Evolutionary conservation across 2,797 vertebrate genomes (phyloP).

Genomic region (Coluber constrictor): DNA sequence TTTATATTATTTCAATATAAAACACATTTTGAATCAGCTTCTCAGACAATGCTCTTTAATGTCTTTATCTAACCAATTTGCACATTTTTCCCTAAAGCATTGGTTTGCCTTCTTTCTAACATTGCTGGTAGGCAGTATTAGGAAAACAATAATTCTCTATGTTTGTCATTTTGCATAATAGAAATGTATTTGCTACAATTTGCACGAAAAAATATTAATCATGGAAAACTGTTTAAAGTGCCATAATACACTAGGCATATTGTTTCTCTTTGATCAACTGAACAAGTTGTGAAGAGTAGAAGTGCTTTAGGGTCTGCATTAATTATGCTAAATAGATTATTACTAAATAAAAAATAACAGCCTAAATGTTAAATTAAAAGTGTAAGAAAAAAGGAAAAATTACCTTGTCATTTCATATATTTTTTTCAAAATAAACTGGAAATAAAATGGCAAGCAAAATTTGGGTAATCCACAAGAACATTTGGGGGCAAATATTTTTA

Average conservation of each 20-base stretch:
- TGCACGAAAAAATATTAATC: slow-evolving; percentile 19
- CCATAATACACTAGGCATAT: slow-evolving; percentile 10
- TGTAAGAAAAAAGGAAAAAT: neutral
- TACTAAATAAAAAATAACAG: slow-evolving; percentile 13
- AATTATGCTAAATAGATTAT: slow-evolving; percentile 24
- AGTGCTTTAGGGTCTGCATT: slow-evolving; percentile 20
- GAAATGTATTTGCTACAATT: slow-evolving; percentile 21
- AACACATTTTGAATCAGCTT: slow-evolving; percentile 4
- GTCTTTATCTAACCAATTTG: slow-evolving; percentile 28
- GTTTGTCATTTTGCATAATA: slow-evolving; percentile 12
- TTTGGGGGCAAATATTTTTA: neutral
- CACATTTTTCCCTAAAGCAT: slow-evolving; percentile 9
- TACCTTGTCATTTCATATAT: neutral
- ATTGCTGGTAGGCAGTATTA: slow-evolving; percentile 11
- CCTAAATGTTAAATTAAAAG: neutral
- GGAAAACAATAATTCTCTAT: slow-evolving; percentile 18
- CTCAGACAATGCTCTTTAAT: slow-evolving; percentile 1
- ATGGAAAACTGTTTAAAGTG: slow-evolving; percentile 17
- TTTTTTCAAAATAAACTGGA: neutral
- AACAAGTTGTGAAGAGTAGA: slow-evolving; percentile 12
- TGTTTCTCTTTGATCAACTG: slow-evolving; percentile 18
- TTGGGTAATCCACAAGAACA: neutral
- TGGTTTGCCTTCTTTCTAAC: slow-evolving; percentile 21
- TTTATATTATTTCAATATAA: slow-evolving; percentile 1
- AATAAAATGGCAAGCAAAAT: neutral